Base-by-base conservation (phyloP, 2,113 vertebrate genomes). In the Lota lota region DNA sequence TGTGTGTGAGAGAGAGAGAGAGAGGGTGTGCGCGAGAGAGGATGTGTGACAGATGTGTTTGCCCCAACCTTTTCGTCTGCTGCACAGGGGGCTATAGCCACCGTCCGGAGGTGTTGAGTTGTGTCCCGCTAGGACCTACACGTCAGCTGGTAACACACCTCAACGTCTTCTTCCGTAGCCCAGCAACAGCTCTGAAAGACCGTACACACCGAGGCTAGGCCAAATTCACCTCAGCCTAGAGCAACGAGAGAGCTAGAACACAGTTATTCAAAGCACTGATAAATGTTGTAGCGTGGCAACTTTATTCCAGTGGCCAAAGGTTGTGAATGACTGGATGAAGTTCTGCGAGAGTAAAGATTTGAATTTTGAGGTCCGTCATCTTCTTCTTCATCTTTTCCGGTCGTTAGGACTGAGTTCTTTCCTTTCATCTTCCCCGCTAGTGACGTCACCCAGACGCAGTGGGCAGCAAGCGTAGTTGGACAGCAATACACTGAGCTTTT, bases 41-140 rank as follows among this genome's bases (percentile, higher is more conserved):
- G 78, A 84, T 94, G 86, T 88, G 84, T 92, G 92, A 88, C 90
- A 89, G 92, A 92, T 94, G 89, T 88, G 89, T 93, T 93, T 94
- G 92, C 94, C 93, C 93, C 88, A 92, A 94, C 93, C 90, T 95
- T 90, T 94, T 93, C 90, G 83, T 94, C 91, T 95, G 93, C 92
- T 94, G 77, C 90, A 93, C 94, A 91, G 92, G 93, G 89, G 93
- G 94, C 91, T 92, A 93, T 94, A 94, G 89, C 93, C 92, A 92
- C 90, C 94, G 92, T 88, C 93, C 88, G 94, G 91, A 94, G 91
- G 87, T 88, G 91, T 93, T 95, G 91, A 91, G 87, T 81, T 93
- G 92, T 91, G 90, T 93, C 88, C 87, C 89, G 86, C 82, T 90
- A 90, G 91, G 90, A 93, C 84, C 91, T 33, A 87, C 75, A 87